A percentile compares a stretch with the other conserved stretches of the same genome.
Evolutionary conservation across 1,140 invertebrate species (phyloP).

Genomic region (Argopecten irradians): DNA sequence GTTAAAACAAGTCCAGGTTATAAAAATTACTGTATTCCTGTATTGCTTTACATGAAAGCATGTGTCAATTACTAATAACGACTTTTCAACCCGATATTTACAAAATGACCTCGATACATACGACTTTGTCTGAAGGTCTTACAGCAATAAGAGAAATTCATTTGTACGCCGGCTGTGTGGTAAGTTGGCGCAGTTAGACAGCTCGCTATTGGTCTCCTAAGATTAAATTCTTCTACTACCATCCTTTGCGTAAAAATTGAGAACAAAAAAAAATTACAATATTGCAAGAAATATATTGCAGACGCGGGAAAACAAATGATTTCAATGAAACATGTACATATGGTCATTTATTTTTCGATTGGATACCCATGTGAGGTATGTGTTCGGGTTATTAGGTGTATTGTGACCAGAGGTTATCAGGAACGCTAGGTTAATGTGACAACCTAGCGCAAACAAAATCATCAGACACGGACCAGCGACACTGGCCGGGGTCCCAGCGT

Average conservation of each 20-base stretch:
- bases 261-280: background rate
- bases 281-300: background rate
- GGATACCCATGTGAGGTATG: background rate
- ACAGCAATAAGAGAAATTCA: background rate
- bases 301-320: background rate
- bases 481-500: slow-evolving; percentile 5
- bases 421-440: background rate
- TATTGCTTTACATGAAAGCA: too few relatives aligned
- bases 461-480: background rate
- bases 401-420: background rate
- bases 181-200: background rate
- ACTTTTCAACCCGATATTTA: background rate
- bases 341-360: background rate
- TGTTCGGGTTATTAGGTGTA: background rate
- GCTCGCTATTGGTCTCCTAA: background rate
- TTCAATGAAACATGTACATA: background rate
- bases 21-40: too few relatives aligned
- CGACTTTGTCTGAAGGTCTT: background rate
- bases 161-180: background rate
- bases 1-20: too few relatives aligned
- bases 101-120: background rate
- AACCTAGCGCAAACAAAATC: background rate
- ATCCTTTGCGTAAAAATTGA: background rate
- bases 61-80: background rate
- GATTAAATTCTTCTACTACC: background rate